A percentile compares a stretch with the other conserved stretches of the same genome.
phyloP scores from a whole-genome alignment of 2,888 invertebrate genomes.

The Nomada ruficornis region DNA sequence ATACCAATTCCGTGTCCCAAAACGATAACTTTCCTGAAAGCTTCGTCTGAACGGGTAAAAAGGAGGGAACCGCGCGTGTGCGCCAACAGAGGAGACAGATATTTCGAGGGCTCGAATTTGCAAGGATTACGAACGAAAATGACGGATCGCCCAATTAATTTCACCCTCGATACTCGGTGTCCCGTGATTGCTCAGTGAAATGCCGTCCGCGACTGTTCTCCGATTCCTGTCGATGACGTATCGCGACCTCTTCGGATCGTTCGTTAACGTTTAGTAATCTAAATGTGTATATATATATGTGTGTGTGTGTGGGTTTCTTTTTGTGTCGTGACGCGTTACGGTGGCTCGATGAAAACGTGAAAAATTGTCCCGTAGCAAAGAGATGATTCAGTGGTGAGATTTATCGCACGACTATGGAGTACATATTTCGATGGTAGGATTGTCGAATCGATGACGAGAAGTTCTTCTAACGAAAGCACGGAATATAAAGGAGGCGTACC shows the following conservation, averaged over 20 bases:
- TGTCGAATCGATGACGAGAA: slow-evolving; percentile 28
- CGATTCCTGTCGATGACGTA: slow-evolving; percentile 8
- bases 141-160: slow-evolving; percentile 24
- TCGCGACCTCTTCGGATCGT: slow-evolving; percentile 27
- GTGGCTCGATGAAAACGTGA: slow-evolving; percentile 55
- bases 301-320: background rate
- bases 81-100: slow-evolving; percentile 38
- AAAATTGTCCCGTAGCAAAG: slow-evolving; percentile 59
- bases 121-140: slow-evolving; percentile 20
- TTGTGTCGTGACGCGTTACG: background rate
- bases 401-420: slow-evolving; percentile 45
- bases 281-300: background rate
- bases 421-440: slow-evolving; percentile 39
- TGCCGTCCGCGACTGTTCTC: slow-evolving; percentile 16
- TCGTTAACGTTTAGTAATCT: slow-evolving; percentile 2
- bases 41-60: slow-evolving; percentile 10
- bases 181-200: background rate
- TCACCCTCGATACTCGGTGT: background rate
- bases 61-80: slow-evolving; percentile 47
- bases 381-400: slow-evolving; percentile 43
- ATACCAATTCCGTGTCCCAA: too few species aligned
- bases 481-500: background rate
- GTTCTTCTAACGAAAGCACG: background rate
- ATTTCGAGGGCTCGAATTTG: slow-evolving; percentile 22
- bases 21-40: too few species aligned